Percentiles rank a stretch among this genome's conserved stretches.
phyloP scores from a whole-genome alignment of 2,888 invertebrate genomes.

The Ceraclea dissimilis region DNA sequence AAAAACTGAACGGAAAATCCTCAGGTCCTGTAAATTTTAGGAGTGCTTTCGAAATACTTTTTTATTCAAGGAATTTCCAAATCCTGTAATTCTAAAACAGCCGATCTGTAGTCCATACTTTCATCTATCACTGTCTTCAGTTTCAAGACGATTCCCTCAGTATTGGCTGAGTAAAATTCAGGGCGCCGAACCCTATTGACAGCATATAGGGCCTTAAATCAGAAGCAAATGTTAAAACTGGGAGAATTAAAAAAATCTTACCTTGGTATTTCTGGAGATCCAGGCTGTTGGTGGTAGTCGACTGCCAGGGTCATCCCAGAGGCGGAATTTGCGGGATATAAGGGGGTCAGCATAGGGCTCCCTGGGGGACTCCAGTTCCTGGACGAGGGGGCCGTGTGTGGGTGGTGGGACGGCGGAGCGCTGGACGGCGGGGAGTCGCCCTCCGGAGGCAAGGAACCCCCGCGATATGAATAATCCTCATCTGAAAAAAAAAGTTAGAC shows the following conservation, averaged over 20 bases:
- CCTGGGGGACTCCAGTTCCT: slow-evolving; percentile 14
- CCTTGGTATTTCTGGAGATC: slow-evolving; percentile 5
- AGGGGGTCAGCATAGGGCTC: slow-evolving; percentile 12
- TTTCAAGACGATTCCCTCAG: too few relatives aligned
- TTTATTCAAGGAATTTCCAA: too few relatives aligned
- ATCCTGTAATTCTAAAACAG: too few relatives aligned
- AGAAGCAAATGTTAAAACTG: too few relatives aligned
- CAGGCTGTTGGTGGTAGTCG: slow-evolving; percentile 6
- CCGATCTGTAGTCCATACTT: too few relatives aligned
- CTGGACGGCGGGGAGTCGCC: slow-evolving; percentile 5
- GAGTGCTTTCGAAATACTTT: too few relatives aligned
- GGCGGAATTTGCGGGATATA: slow-evolving; percentile 7
- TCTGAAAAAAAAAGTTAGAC: slow-evolving; percentile 4
- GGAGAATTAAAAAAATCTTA: not conserved
- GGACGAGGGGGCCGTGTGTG: slow-evolving; percentile 4
- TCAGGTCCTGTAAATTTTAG: too few relatives aligned
- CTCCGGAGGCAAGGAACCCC: slow-evolving; percentile 2
- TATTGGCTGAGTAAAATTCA: too few relatives aligned
- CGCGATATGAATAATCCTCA: slow-evolving; percentile 11
- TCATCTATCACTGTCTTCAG: too few relatives aligned
- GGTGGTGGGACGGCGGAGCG: slow-evolving; percentile 3
- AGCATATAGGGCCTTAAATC: too few relatives aligned
- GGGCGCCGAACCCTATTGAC: too few relatives aligned
- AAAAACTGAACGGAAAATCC: too few relatives aligned
- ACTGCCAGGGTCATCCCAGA: slow-evolving; percentile 5